phyloP scores from a whole-genome alignment of 2,113 vertebrate genomes.

The Phaethon lepturus region DNA sequence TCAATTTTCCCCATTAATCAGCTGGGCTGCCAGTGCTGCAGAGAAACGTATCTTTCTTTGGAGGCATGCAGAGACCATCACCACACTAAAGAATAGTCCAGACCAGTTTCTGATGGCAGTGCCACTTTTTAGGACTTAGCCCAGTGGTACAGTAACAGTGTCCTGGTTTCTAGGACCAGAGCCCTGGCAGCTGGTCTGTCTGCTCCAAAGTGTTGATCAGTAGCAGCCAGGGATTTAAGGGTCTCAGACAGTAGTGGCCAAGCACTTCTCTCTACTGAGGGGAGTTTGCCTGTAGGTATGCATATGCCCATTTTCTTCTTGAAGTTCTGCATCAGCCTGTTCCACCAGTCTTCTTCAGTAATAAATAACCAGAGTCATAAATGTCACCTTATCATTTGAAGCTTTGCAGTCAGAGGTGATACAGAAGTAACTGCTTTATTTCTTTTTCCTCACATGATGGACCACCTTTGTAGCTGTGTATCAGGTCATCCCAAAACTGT shows the following conservation, averaged over 20 bases:
- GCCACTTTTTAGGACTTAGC: neutral
- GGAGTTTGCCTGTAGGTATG: neutral
- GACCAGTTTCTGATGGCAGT: neutral
- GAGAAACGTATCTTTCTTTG: neutral
- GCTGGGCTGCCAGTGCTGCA: neutral
- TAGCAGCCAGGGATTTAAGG: neutral
- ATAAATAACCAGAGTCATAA: neutral
- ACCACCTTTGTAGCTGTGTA: neutral
- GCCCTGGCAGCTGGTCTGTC: neutral
- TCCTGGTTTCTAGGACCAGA: neutral
- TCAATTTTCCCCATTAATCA: neutral
- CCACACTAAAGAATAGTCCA: neutral
- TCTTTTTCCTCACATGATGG: neutral
- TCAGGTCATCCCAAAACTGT: neutral
- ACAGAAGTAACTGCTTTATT: neutral
- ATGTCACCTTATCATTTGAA: neutral
- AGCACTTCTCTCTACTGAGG: neutral
- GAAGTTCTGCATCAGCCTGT: neutral
- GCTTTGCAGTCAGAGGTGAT: neutral
- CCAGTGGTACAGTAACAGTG: neutral
- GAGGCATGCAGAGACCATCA: neutral
- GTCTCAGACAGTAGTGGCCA: neutral
- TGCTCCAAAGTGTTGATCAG: neutral
- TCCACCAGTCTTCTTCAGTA: neutral
- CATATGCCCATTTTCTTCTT: neutral